phyloP scores from a whole-genome alignment of 2,113 vertebrate species.

The Colistium nudipinnis region DNA sequence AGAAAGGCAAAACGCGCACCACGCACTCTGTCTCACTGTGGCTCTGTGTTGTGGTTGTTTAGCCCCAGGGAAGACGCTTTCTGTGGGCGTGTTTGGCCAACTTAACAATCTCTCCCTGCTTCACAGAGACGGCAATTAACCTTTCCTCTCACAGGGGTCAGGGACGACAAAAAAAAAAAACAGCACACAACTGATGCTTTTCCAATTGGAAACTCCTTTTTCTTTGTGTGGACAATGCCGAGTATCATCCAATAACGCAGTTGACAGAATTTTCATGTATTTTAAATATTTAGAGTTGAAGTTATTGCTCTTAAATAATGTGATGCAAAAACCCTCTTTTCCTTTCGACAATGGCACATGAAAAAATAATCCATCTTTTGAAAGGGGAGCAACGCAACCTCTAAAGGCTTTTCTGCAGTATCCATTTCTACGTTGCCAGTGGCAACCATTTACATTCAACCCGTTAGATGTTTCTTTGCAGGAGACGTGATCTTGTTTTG shows the following conservation, averaged over 20 bases:
- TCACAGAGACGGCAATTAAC: conserved; percentile 64
- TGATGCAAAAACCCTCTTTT: not conserved
- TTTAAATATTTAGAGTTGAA: not conserved
- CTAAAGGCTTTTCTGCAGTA: conserved; percentile 34
- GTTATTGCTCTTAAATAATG: conserved; percentile 4
- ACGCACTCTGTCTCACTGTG: not conserved
- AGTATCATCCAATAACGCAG: conserved; percentile 32
- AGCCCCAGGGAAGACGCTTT: conserved; percentile 37
- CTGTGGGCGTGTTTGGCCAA: conserved; percentile 54
- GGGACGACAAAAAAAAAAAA: not conserved
- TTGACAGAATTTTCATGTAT: not conserved
- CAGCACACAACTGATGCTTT: conserved; percentile 1
- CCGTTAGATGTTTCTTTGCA: conserved; percentile 46
- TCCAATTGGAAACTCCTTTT: conserved; percentile 40
- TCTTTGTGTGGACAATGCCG: conserved; percentile 17
- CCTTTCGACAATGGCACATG: not conserved
- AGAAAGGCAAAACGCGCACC: not conserved
- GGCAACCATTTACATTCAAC: conserved; percentile 69
- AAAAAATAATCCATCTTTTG: conserved; percentile 7
- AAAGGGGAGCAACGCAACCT: conserved; percentile 24
- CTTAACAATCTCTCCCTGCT: conserved; percentile 51
- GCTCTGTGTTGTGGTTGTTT: conserved; percentile 24
- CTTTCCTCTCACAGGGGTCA: conserved; percentile 48
- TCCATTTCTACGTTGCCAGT: conserved; percentile 36
- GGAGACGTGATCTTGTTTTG: conserved; percentile 42